Base-by-base conservation (phyloP, 2,888 invertebrate species). In the Leptinotarsa tumamoca region DNA sequence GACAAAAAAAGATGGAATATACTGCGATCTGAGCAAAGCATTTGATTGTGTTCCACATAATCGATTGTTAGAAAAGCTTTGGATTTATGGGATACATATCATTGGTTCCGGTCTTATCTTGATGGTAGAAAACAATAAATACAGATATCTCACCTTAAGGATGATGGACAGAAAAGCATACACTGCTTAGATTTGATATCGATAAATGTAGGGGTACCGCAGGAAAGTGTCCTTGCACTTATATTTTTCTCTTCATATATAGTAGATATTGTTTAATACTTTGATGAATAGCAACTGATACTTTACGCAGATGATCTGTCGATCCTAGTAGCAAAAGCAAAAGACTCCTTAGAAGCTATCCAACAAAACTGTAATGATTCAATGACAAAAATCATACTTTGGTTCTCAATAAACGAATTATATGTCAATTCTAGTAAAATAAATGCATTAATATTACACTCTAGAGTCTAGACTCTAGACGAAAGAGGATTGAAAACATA, bases 61-160 rank as follows among this genome's bases (percentile, higher is more conserved):
- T 63, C 18, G 63, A 63, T 63, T 63, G 63, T 63, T 63, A 63
- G 63, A 63, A 63, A 63, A 63, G 7, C 33, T 63, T 23, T 63
- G 63, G 63, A 63, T 21, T 23, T 63, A 63, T 63, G 63, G 27
- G 23, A 63, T 63, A 63, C 33, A 63, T 1, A 33, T 63, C 63
- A 63, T 14, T 63, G 63, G 63, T 23, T 63, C 33, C 21, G 63
- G 23, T 63, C 63, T 63, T 14, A 63, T 63, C 63, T 63, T 63
- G 63, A 63, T 63, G 17, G 21, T 21, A 21, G 21, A 21, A 21
- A 21, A 21, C 21, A 21, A 21, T 21, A 21, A 2, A 21, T 21
- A 21, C 21, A 21, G 21, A 21, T 21, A 21, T 21, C 2, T 21
- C 21, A 21, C 21, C 21, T 21, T 21, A 21, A 21, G 21, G 21